These are phyloP conservation scores for Thymallus thymallus DNA, from an alignment of 2,113 vertebrate genomes.

Conservation along the genomic window DNA sequence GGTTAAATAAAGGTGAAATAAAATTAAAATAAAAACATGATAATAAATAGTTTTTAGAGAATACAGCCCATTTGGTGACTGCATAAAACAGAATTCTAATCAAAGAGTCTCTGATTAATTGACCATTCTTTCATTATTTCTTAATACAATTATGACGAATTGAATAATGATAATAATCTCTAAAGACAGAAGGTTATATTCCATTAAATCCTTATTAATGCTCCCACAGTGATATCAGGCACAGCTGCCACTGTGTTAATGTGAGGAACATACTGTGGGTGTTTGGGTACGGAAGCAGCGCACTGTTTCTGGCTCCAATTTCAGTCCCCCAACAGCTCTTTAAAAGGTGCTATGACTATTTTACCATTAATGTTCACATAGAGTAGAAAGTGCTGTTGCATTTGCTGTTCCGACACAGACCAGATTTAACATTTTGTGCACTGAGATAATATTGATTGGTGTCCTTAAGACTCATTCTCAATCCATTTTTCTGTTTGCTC, in stretches of 20 bases:
- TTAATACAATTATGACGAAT: constrained; percentile 39
- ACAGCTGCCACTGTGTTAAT: constrained; percentile 32
- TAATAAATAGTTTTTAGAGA: background rate
- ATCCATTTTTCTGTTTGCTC: too few relatives aligned
- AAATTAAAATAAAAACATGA: too few relatives aligned
- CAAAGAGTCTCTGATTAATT: constrained; percentile 26
- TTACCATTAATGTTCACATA: background rate
- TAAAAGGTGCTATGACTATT: background rate
- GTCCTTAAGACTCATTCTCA: too few relatives aligned
- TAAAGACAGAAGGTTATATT: constrained; percentile 33
- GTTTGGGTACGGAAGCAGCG: background rate
- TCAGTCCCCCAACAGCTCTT: background rate
- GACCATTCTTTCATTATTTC: constrained; percentile 37
- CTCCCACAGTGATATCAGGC: constrained; percentile 19
- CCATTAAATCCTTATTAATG: constrained; percentile 40
- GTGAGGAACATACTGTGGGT: constrained; percentile 9
- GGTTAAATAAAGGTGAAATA: too few relatives aligned
- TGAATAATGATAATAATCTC: constrained; percentile 44
- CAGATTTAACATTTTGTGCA: too few relatives aligned
- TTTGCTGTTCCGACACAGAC: too few relatives aligned
- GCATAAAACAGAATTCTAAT: constrained; percentile 16
- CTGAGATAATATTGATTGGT: too few relatives aligned
- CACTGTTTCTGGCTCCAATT: background rate
- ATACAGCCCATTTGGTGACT: background rate
- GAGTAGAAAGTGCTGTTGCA: background rate